Evolutionary conservation across 2,888 invertebrate species (phyloP).

Genomic region (Coleophora deauratella): DNA sequence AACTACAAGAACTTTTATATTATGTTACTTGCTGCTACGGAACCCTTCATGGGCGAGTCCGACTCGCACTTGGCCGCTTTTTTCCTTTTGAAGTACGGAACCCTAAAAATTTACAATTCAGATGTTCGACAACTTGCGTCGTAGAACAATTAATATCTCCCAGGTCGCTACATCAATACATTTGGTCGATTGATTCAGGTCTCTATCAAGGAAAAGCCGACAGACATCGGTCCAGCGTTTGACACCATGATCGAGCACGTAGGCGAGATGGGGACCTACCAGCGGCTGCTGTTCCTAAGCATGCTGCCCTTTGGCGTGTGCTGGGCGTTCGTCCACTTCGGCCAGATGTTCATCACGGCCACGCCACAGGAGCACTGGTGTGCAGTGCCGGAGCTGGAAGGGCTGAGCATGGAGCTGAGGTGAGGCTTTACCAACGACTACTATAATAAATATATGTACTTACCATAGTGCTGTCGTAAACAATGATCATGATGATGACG

Average conservation of each 20-base stretch:
- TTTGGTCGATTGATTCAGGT: too few species aligned
- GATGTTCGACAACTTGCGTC: too few species aligned
- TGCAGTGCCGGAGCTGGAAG: slow-evolving; percentile 33
- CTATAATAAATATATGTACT: neutral
- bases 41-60: too few species aligned
- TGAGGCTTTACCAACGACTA: slow-evolving; percentile 12
- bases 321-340: slow-evolving; percentile 24
- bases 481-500: neutral
- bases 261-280: slow-evolving; percentile 29
- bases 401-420: slow-evolving; percentile 30
- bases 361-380: slow-evolving; percentile 46
- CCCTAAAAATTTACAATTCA: too few species aligned
- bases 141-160: too few species aligned
- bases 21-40: too few species aligned
- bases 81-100: too few species aligned
- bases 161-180: too few species aligned
- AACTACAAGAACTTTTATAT: too few species aligned
- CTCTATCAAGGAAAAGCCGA: neutral
- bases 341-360: slow-evolving; percentile 40
- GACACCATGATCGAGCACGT: slow-evolving; percentile 24
- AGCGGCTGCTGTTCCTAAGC: slow-evolving; percentile 14
- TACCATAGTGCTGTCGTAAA: neutral
- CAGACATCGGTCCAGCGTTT: slow-evolving; percentile 18
- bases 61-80: too few species aligned
- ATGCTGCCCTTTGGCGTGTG: slow-evolving; percentile 7